Conservation (phyloP, 2,113 vertebrate species). For the Mirounga angustirostris region DNA sequence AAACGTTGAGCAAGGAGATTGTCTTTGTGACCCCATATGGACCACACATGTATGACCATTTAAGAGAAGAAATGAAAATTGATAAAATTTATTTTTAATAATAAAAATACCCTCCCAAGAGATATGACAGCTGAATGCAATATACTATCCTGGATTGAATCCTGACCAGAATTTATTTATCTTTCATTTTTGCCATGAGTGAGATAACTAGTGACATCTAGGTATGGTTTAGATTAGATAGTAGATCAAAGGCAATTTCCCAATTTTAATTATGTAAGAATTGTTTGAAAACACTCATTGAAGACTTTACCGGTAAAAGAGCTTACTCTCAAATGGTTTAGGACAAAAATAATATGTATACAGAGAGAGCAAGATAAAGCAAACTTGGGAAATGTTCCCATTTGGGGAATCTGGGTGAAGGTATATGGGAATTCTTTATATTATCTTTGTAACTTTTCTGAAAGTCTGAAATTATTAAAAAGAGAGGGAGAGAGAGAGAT, state of each 20-base stretch:
- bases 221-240: conserved; percentile 20
- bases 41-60: background rate
- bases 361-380: background rate
- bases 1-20: background rate
- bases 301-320: background rate
- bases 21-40: background rate
- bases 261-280: conserved; percentile 32
- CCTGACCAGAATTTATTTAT: conserved; percentile 27
- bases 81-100: conserved; percentile 12
- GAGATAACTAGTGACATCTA: background rate
- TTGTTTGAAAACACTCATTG: background rate
- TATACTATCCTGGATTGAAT: background rate
- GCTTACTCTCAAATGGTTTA: background rate
- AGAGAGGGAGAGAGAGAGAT: background rate
- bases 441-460: conserved; percentile 32
- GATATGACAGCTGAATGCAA: background rate
- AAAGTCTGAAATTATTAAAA: conserved; percentile 29
- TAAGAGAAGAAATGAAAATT: conserved; percentile 8
- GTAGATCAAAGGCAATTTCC: background rate
- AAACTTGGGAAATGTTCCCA: background rate
- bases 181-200: conserved; percentile 5
- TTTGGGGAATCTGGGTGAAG: background rate
- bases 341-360: background rate
- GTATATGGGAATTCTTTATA: background rate
- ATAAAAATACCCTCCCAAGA: background rate